phyloP scores from a whole-genome alignment of 2,888 invertebrate species.

The Xylota sylvarum region DNA sequence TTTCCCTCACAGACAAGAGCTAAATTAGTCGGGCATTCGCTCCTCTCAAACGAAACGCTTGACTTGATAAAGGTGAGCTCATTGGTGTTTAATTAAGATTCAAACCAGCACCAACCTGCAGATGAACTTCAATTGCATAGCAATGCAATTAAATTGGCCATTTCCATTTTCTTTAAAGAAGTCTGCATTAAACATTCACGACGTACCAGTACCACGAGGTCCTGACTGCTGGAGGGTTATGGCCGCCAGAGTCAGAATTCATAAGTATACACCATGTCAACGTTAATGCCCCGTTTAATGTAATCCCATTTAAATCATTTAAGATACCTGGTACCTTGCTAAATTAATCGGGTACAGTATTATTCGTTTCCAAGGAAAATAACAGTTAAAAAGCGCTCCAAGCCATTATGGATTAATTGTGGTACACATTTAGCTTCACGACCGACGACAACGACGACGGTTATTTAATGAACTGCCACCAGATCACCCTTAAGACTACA shows the following conservation, averaged over 20 bases:
- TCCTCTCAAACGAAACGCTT: background rate
- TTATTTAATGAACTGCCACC: conserved; percentile 65
- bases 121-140: background rate
- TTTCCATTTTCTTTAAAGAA: background rate
- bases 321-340: background rate
- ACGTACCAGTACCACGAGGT: no score
- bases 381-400: conserved; percentile 23
- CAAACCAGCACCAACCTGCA: background rate
- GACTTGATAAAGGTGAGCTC: conserved; percentile 26
- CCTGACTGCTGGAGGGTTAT: no score
- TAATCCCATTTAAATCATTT: conserved; percentile 32
- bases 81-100: conserved; percentile 48
- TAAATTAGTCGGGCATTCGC: background rate
- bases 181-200: no score
- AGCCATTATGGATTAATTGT: conserved; percentile 43
- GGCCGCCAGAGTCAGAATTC: background rate
- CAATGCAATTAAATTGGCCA: conserved; percentile 8
- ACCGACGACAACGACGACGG: conserved; percentile 28
- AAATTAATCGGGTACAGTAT: conserved; percentile 10
- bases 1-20: background rate
- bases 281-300: conserved; percentile 14
- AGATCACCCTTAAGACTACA: conserved; percentile 55
- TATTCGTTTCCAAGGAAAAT: background rate
- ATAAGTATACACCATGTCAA: background rate
- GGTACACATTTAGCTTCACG: conserved; percentile 27